Base-by-base conservation (phyloP, 2,888 invertebrate genomes). In the Auanema sp. region DNA sequence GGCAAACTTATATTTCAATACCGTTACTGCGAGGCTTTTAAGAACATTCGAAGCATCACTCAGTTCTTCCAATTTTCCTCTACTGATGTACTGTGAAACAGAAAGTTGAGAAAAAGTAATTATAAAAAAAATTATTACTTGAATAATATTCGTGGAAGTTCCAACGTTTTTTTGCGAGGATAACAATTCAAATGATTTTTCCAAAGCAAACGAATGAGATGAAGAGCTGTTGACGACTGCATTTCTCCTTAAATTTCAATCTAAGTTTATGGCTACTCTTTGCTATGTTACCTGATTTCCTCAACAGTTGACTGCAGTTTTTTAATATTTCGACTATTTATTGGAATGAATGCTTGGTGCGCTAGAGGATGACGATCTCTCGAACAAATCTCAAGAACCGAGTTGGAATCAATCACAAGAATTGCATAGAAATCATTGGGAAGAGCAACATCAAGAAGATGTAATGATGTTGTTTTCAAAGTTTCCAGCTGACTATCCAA, bases 41-140 rank as follows among this genome's bases (percentile, higher is more conserved):
- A 63, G 23, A 1, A 43, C 33, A 1, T 40, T 33, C 4, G 52
- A 23, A 1, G 63, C 63, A n/a, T 63, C 58, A 33, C 44, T 49
- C 40, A 63, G 52, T 21, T 58, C 58, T 5, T 43, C 43, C 43
- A 63, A 21, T n/a, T 58, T 40, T 12, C 63, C 63, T 18, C 63
- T 51, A 21, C 63, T 63, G 12, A 63, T 42, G 58, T 63, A 63
- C 63, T 63, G 44, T 52, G 58, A 57, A 16, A 24, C 5, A 21
- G 10, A 3, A 14, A n/a, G 5, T 10, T 5, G 16, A 14, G 18
- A 23, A 5, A 33, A 18, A 2, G 25, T 8, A 5, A 33, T 8
- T 33, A 33, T 33, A 33, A 5, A 33, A 3, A 33, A 33, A 33
- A 33, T 33, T 3, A 33, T 5, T 33, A 33, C 33, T 33, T 33